phyloP scores from a whole-genome alignment of 2,888 invertebrate species.

The Timema podura region DNA sequence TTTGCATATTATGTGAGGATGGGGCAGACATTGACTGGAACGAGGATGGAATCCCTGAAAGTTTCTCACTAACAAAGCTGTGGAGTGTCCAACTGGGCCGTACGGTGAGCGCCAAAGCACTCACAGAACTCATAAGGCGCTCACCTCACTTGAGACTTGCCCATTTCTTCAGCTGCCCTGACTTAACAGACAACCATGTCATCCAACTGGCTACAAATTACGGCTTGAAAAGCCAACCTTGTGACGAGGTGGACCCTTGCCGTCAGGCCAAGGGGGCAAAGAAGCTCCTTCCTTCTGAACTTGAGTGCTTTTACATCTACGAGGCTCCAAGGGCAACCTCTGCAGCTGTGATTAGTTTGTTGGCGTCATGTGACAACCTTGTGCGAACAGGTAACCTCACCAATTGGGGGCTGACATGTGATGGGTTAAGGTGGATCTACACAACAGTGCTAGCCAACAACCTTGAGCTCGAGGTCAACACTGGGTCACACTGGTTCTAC shows the following conservation, averaged over 20 bases:
- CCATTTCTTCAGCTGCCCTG: slow-evolving; percentile 44
- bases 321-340: slow-evolving; percentile 43
- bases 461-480: slow-evolving; percentile 43
- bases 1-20: slow-evolving; percentile 41
- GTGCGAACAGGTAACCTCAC: slow-evolving; percentile 44
- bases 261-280: not conserved
- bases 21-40: slow-evolving; percentile 43
- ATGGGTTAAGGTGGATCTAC: slow-evolving; percentile 41
- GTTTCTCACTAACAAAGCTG: not conserved
- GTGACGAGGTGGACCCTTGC: not conserved
- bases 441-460: slow-evolving; percentile 41
- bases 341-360: slow-evolving; percentile 40
- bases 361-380: slow-evolving; percentile 42
- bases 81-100: slow-evolving; percentile 42
- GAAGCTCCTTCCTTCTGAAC: slow-evolving; percentile 7
- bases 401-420: slow-evolving; percentile 45
- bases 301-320: slow-evolving; percentile 45
- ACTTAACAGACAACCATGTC: slow-evolving; percentile 43
- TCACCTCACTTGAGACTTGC: slow-evolving; percentile 42
- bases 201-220: slow-evolving; percentile 34
- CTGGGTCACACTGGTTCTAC: slow-evolving; percentile 47
- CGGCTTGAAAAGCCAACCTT: slow-evolving; percentile 12
- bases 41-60: slow-evolving; percentile 27
- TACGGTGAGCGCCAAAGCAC: slow-evolving; percentile 40
- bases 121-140: slow-evolving; percentile 42